Conservation (phyloP, 2,888 invertebrate genomes). For the Drosophila infuscata region DNA sequence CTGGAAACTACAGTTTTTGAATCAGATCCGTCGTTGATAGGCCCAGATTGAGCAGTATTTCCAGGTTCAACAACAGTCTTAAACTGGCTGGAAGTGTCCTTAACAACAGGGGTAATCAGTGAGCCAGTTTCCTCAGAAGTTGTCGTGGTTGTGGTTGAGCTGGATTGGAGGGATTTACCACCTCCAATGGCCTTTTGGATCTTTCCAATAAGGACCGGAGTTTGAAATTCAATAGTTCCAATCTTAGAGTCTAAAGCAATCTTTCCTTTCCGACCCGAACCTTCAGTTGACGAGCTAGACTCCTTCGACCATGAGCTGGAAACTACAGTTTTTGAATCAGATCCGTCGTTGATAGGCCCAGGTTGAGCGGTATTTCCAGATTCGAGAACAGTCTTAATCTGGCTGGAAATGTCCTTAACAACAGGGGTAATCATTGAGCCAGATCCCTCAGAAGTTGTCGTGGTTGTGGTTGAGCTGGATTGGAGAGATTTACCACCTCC, state of each 20-base stretch:
- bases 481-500: neutral
- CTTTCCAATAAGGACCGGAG: neutral
- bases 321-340: neutral
- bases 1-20: neutral
- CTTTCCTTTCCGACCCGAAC: neutral
- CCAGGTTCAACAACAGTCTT: neutral
- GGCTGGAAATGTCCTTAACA: neutral
- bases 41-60: neutral
- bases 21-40: neutral
- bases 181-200: neutral
- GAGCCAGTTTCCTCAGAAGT: neutral
- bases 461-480: slow-evolving; percentile 10
- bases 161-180: accelerated
- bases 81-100: neutral
- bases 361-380: neutral
- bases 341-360: neutral
- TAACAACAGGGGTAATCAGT: neutral
- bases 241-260: neutral
- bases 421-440: neutral
- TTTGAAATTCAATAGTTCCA: neutral
- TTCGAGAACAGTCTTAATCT: neutral
- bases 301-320: neutral
- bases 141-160: neutral
- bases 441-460: neutral
- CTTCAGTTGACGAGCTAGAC: neutral